phyloP scores from a whole-genome alignment of 2,797 vertebrate genomes.

The Thalassophryne amazonica region DNA sequence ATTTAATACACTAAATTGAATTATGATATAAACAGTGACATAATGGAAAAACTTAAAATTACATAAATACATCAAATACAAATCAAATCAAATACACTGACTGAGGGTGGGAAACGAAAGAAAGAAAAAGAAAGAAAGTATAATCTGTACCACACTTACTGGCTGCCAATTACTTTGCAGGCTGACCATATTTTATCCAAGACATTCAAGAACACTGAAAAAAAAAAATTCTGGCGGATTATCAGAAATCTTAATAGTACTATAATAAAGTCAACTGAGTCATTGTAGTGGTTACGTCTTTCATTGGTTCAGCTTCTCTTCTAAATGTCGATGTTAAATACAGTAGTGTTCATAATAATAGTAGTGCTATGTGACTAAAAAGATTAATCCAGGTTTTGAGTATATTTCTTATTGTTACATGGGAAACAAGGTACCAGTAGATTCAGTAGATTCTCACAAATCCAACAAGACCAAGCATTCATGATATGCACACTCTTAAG shows the following conservation, averaged over 20 bases:
- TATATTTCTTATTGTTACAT: no score
- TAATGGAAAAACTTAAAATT: constrained; percentile 24
- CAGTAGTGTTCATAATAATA: no score
- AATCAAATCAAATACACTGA: no score
- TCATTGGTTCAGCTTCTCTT: constrained; percentile 39
- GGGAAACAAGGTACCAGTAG: no score
- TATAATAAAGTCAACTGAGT: constrained; percentile 26
- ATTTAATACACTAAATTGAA: constrained; percentile 22
- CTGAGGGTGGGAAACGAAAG: constrained; percentile 19
- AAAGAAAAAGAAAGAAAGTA: constrained; percentile 2
- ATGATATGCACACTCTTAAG: no score
- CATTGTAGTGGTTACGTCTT: constrained; percentile 21
- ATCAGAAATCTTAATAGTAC: constrained; percentile 9
- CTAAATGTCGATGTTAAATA: no score
- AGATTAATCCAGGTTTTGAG: no score
- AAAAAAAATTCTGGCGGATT: not conserved
- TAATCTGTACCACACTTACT: constrained; percentile 6
- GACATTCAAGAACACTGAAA: constrained; percentile 14
- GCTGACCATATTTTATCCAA: constrained; percentile 21
- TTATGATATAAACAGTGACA: constrained; percentile 19
- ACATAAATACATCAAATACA: constrained; percentile 8
- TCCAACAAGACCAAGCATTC: no score
- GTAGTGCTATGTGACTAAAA: no score
- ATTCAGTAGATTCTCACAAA: no score
- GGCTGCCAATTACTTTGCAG: constrained; percentile 23